Conservation (phyloP, 2,113 vertebrate genomes). For the Corydoras sp. region DNA sequence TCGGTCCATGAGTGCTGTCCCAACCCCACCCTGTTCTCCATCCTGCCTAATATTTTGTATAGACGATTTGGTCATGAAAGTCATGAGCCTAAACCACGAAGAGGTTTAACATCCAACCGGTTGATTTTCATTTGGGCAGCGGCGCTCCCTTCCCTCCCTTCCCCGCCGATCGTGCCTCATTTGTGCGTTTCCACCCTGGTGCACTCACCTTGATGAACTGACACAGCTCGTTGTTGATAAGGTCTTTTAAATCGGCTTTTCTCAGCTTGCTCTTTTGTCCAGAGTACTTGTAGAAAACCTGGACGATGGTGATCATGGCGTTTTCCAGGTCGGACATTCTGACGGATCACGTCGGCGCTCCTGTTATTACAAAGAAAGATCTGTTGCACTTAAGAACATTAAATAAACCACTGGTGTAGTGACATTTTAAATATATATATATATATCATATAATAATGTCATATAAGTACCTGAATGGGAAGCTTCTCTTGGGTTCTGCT, state of each 20-base stretch:
- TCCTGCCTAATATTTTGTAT: slow-evolving; percentile 1
- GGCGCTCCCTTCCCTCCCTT: neutral
- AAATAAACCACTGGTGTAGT: too few species aligned
- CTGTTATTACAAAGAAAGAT: too few species aligned
- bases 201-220: slow-evolving; percentile 60
- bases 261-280: slow-evolving; percentile 60
- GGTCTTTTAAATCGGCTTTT: slow-evolving; percentile 63
- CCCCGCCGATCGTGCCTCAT: neutral
- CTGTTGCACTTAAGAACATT: too few species aligned
- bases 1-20: neutral
- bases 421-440: too few species aligned
- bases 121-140: neutral
- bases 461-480: slow-evolving; percentile 3
- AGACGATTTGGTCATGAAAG: slow-evolving; percentile 15
- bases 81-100: neutral
- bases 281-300: slow-evolving; percentile 64
- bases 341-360: neutral
- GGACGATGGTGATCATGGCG: slow-evolving; percentile 60
- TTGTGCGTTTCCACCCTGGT: neutral
- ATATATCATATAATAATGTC: neutral
- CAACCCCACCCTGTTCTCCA: too few species aligned
- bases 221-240: slow-evolving; percentile 68
- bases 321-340: slow-evolving; percentile 60
- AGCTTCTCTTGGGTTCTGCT: neutral
- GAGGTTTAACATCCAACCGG: neutral